A percentile compares a stretch with the other conserved stretches of the same genome.
These are phyloP conservation scores for Sterrhoptilus dennistouni DNA, from an alignment of 2,113 vertebrate genomes.

Conservation along the genomic window DNA sequence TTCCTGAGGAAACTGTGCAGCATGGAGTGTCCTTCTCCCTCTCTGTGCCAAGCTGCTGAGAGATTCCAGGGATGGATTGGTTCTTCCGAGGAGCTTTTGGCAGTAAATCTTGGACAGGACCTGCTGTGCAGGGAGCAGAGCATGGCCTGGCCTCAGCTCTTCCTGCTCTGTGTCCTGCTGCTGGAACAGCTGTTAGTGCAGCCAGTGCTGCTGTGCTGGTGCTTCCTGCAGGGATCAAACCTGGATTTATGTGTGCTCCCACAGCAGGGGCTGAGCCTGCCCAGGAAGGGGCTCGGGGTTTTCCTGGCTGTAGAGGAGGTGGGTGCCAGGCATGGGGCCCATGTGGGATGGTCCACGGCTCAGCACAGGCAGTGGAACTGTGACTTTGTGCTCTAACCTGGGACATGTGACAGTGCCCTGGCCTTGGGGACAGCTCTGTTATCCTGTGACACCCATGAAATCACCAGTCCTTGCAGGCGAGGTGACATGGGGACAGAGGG, in stretches of 20 bases:
- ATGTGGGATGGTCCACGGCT: neutral
- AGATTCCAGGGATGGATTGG: neutral
- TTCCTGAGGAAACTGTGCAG: neutral
- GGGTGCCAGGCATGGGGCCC: neutral
- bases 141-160: neutral
- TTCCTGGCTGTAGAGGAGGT: neutral
- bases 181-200: neutral
- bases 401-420: neutral
- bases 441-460: neutral
- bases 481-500: neutral
- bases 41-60: neutral
- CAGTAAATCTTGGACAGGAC: neutral
- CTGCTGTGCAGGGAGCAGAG: neutral
- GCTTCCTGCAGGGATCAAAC: neutral
- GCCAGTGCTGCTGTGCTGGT: neutral
- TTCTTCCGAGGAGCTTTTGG: neutral
- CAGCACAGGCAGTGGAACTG: neutral
- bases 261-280: neutral
- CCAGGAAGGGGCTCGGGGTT: neutral
- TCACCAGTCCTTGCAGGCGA: neutral
- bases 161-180: neutral
- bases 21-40: neutral
- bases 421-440: neutral
- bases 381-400: neutral
- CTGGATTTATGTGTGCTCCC: neutral